Base-by-base conservation (phyloP, 2,797 vertebrate species). In the Rhabdophis nuchalis region DNA sequence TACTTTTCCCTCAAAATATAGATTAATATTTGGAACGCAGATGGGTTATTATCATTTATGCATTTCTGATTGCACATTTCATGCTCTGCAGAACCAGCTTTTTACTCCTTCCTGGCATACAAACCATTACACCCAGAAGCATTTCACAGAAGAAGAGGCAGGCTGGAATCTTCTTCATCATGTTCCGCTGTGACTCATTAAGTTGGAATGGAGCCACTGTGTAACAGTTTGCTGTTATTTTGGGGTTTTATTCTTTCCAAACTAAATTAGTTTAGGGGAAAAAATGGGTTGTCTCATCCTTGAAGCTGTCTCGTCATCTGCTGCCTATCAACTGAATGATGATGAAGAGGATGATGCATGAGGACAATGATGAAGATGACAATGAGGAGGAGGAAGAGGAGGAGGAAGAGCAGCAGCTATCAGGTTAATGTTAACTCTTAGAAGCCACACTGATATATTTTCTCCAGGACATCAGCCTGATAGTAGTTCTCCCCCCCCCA, bases 51-150 rank as follows among this genome's bases (percentile, higher is more conserved):
- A 82, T 82, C 36, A 46, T 82, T 82, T 82, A 82, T 46, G 72
- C 36, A 82, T 82, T 82, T 82, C 72, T 82, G 72, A 82, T 82
- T 46, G 72, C 72, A 82, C 20, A 88, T 41, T 88, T 46, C 56
- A 60, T 88, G 87, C 87, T 60, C 57, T 60, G 56, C 56, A 58
- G 56, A 57, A 87, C 9, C 32, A 72, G 32, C 20, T 36, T 92
- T 64, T 93, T 92, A 20, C 64, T 93, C 86, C 61, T 93, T 82
- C 86, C 41, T 90, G 72, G 72, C 72, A 46, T 46, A 11, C 36
- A 46, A 82, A 11, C 36, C 36, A 82, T 82, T 82, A 46, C 20
- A 82, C 36, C 36, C 72, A 82, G 72, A 23, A 82, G 36, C 36
- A 82, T 82, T 41, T 82, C 4, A 0, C 20, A 46, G 36, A 82